phyloP scores from a whole-genome alignment of 2,113 vertebrate species.

The Crypturellus undulatus region DNA sequence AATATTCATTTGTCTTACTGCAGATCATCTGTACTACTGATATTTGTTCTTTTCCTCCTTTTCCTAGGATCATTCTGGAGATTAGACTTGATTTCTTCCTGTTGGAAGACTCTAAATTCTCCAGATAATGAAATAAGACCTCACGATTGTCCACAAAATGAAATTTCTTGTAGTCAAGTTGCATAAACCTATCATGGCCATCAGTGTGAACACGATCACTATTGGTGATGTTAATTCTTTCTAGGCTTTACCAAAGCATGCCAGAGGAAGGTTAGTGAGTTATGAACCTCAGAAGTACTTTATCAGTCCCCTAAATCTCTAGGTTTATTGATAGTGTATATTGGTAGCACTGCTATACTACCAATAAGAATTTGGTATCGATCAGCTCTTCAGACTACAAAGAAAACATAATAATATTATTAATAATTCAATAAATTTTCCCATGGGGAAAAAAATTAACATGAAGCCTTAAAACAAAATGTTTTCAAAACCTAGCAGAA shows the following conservation, averaged over 20 bases:
- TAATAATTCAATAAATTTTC: not conserved
- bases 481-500: not conserved
- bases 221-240: not conserved
- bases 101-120: not conserved
- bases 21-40: not conserved
- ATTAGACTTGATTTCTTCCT: not conserved
- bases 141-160: not conserved
- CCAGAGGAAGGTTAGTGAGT: not conserved
- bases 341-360: not conserved
- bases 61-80: not conserved
- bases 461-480: not conserved
- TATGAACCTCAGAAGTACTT: not conserved
- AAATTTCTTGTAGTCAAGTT: not conserved
- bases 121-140: not conserved
- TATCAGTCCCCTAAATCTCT: not conserved
- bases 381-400: not conserved
- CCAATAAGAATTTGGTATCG: not conserved
- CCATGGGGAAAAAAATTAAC: not conserved
- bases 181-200: not conserved
- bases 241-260: not conserved
- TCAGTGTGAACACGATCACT: not conserved
- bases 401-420: not conserved
- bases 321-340: not conserved
- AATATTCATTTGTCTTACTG: not conserved
- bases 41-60: not conserved